Base-by-base conservation (phyloP, 2,797 vertebrate species). In the Cephalopachus bancanus region DNA sequence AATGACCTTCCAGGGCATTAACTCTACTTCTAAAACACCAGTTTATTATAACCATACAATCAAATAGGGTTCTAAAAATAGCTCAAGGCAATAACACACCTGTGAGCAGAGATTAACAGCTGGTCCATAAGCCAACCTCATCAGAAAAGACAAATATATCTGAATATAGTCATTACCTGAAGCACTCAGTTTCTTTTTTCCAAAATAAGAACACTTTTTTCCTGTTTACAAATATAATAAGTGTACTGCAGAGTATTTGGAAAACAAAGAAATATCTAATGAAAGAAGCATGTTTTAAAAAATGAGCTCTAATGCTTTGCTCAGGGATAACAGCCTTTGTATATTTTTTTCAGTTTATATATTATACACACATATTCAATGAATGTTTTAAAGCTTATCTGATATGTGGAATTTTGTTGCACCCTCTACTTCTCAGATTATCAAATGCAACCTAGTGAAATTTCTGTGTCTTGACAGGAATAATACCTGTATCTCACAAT, bases 201-300 rank as follows among this genome's bases (percentile, higher is more conserved):
- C 57, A 79, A 89, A 20, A 72, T 72, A 78, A 8, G 22, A 74
- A 44, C 44, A 44, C 44, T 44, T 87, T 8, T 81, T 37, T 60
- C 72, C 9, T 53, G 26, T 88, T 28, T 55, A 53, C 19, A 74
- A 87, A 91, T 55, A 26, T 62, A 83, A 55, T 20, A 83, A 37
- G 4, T 37, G 1, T 74, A 51, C 5, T 69, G 2, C 33, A 91
- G 33, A 14, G 3, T 49, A 33, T n/a, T 51, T 62, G 30, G 83
- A 26, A 84, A 93, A 87, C 51, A 83, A 80, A 60, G 12, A 67
- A 75, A 30, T 17, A 53, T n/a, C 71, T 64, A 28, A 80, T 62
- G 12, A 78, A 57, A 26, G n/a, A 59, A 51, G 49, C 10, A 2
- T 1, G n/a, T 84, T 28, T 60, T 10, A 12, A 22, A 37, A 76